Evolutionary conservation across 1,140 invertebrate genomes (phyloP).

Genomic region (Drosophila punjabiensis): DNA sequence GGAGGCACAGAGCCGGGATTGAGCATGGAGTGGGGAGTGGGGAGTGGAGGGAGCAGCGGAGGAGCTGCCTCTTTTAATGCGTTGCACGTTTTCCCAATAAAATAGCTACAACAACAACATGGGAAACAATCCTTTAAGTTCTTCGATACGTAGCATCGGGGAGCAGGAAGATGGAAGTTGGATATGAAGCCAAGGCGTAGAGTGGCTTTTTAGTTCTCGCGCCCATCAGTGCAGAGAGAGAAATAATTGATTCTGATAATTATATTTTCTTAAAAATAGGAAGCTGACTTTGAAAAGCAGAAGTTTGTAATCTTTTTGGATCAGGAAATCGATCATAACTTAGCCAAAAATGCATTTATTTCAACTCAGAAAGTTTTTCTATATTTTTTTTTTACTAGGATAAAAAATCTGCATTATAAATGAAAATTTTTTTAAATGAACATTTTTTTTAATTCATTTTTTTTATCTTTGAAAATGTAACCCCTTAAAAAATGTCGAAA

Average conservation of each 20-base stretch:
- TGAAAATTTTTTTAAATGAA: too few species aligned
- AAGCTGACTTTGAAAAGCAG: too few species aligned
- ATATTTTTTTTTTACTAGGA: too few species aligned
- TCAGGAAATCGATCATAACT: too few species aligned
- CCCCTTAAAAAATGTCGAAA: too few species aligned
- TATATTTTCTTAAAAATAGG: too few species aligned
- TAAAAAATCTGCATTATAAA: too few species aligned
- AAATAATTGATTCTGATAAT: neutral
- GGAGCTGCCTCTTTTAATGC: conserved; percentile 62
- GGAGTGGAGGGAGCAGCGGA: neutral
- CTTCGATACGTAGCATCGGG: conserved; percentile 53
- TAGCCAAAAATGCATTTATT: too few species aligned
- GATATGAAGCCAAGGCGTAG: neutral
- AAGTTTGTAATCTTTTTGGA: too few species aligned
- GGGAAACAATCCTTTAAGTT: conserved; percentile 77
- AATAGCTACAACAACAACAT: conserved; percentile 62
- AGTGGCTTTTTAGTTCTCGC: conserved; percentile 46
- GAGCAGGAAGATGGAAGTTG: neutral
- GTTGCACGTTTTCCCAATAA: conserved; percentile 77
- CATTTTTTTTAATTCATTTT: too few species aligned
- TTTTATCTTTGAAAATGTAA: too few species aligned
- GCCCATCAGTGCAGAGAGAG: conserved; percentile 11
- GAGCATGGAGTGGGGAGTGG: neutral
- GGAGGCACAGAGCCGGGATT: neutral
- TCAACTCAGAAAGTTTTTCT: too few species aligned